Evolutionary conservation across 2,888 invertebrate genomes (phyloP), one percentile per base, ranked within the genome.

Genomic region (Eristalinus aeneus): DNA sequence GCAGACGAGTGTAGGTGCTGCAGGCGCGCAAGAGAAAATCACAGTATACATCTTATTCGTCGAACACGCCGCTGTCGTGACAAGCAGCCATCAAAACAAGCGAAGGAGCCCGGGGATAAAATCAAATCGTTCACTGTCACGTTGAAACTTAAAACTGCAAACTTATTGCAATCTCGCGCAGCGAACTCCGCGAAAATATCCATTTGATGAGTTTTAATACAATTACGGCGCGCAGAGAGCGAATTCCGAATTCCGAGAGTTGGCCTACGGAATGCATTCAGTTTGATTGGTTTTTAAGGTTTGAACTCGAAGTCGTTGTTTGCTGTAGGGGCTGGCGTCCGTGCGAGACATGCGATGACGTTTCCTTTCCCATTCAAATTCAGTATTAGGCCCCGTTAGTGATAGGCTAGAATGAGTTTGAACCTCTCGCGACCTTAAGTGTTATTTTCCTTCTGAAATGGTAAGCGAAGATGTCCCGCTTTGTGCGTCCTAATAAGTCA

Each of bases 141-240:
- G 81, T 85, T 85, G 85, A 81, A 85, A 85, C 73, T 81, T 73
- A 73, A 85, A 81, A 85, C 85, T 76, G 39, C 16, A 80, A 85
- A 76, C 67, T 80, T 85, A 63, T 85, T 80, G 64, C 72, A 81
- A 81, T 73, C 64, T 34, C 63, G 64, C 68, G 34, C 80, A 72
- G 67, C n/a, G 53, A 67, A 67, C 61, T 75, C 60, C 2, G 12
- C 46, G n/a, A 74, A 72, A 79, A 69, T 78, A 78, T 60, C 65
- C 36, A 22, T 56, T 58, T 75, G 63, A 80, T 73, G 31, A 77
- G 65, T 86, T 86, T 78, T 78, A 86, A 86, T 86, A 82, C 60
- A 78, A 82, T 86, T 78, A 86, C 46, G 16, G 46, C n/a, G 77
- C 56, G 53, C 64, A 34, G 58, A 34, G 58, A 65, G 31, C 69